A percentile compares a stretch with the other conserved stretches of the same genome.
Evolutionary conservation across 2,113 vertebrate species (phyloP).

Genomic region (Dendropsophus ebraccatus): DNA sequence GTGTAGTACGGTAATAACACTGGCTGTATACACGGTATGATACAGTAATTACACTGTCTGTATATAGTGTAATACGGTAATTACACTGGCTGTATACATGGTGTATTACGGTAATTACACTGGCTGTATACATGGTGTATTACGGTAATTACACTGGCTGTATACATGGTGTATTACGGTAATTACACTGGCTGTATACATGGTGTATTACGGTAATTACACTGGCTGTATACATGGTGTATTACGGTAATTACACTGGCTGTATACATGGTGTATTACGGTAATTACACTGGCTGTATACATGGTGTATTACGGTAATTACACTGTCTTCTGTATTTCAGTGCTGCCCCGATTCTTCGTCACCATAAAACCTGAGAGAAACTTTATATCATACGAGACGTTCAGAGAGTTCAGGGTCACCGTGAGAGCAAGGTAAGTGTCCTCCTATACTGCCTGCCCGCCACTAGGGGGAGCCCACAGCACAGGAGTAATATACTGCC

Average conservation of each 20-base stretch:
- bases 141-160: slow-evolving; percentile 82
- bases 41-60: neutral
- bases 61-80: neutral
- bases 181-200: too few species aligned
- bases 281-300: slow-evolving; percentile 73
- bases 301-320: neutral
- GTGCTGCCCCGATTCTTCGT: slow-evolving; percentile 79
- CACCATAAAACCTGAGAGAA: slow-evolving; percentile 73
- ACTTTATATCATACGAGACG: slow-evolving; percentile 74
- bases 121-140: too few species aligned
- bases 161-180: too few species aligned
- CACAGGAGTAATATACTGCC: too few species aligned
- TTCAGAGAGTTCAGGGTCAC: slow-evolving; percentile 75
- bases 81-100: too few species aligned
- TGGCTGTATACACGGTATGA: neutral
- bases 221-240: too few species aligned
- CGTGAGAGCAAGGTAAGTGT: slow-evolving; percentile 76
- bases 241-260: slow-evolving; percentile 82
- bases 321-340: slow-evolving; percentile 62
- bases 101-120: slow-evolving; percentile 77
- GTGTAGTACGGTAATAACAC: neutral
- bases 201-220: slow-evolving; percentile 87
- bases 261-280: too few species aligned
- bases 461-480: neutral
- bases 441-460: too few species aligned